Evolutionary conservation across 2,797 vertebrate genomes (phyloP).

Genomic region (Cynopterus sphinx): DNA sequence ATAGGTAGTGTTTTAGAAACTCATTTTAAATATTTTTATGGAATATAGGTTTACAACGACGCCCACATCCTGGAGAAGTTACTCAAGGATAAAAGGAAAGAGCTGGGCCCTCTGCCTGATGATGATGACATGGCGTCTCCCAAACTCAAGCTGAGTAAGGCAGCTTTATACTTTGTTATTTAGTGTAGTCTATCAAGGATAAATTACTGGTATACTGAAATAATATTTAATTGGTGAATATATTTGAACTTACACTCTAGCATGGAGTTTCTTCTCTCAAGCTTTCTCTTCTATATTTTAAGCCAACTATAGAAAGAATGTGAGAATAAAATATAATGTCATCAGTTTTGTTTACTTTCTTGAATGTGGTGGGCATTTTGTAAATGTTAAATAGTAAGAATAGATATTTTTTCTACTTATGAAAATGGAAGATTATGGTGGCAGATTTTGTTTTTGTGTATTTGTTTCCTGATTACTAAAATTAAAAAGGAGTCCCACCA

Average conservation of each 20-base stretch:
- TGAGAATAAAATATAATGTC: neutral
- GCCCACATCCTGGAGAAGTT: slow-evolving; percentile 97
- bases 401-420: neutral
- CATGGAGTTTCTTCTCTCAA: neutral
- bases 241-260: neutral
- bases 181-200: neutral
- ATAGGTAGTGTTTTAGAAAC: slow-evolving; percentile 48
- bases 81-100: slow-evolving; percentile 95
- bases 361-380: neutral
- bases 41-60: slow-evolving; percentile 96
- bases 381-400: slow-evolving; percentile 19
- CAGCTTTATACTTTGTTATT: slow-evolving; percentile 46
- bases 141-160: slow-evolving; percentile 97
- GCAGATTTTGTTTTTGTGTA: neutral
- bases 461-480: slow-evolving; percentile 11
- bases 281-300: slow-evolving; percentile 1
- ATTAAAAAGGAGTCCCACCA: slow-evolving; percentile 33
- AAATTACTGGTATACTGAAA: slow-evolving; percentile 20
- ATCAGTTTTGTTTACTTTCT: slow-evolving; percentile 30
- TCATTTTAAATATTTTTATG: slow-evolving; percentile 76
- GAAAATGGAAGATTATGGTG: neutral
- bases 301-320: neutral
- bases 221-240: neutral
- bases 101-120: slow-evolving; percentile 93
- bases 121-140: slow-evolving; percentile 96